These are phyloP conservation scores for Bombus affinis DNA, from an alignment of 1,140 invertebrate genomes.

Conservation along the genomic window DNA sequence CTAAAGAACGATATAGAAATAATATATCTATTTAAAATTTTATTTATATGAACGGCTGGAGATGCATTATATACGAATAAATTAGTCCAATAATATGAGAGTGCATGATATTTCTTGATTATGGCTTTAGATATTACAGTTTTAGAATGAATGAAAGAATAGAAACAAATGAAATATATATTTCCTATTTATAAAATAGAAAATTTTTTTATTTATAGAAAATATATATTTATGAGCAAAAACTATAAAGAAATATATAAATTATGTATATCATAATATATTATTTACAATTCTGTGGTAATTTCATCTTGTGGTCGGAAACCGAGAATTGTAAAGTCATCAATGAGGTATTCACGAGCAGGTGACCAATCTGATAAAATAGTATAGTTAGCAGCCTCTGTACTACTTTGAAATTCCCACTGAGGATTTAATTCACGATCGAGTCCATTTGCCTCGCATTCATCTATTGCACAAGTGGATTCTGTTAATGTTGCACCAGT, in stretches of 20 bases:
- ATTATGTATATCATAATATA: constrained; percentile 12
- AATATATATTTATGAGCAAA: constrained; percentile 35
- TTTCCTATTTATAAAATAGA: background rate
- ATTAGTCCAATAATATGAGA: background rate
- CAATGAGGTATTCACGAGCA: constrained; percentile 86
- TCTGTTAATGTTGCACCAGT: constrained; percentile 51
- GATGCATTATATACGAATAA: constrained; percentile 14
- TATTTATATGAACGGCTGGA: background rate
- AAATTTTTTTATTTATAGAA: background rate
- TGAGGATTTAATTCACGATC: constrained; percentile 81
- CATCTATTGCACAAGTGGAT: constrained; percentile 43
- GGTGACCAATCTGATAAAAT: constrained; percentile 85
- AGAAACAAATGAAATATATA: constrained; percentile 23
- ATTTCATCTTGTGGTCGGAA: constrained; percentile 91
- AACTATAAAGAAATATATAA: constrained; percentile 37
- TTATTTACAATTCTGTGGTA: constrained; percentile 87
- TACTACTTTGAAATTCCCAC: constrained; percentile 80
- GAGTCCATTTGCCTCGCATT: constrained; percentile 59
- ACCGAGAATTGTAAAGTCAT: constrained; percentile 88
- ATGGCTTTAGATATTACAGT: background rate
- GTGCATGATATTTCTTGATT: background rate
- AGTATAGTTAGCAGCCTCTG: constrained; percentile 79
- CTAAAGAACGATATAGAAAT: background rate
- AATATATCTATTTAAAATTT: background rate
- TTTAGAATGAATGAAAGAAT: constrained; percentile 3